Base-by-base conservation (phyloP, 2,888 invertebrate species). In the Trichogramma dendrolimi region DNA sequence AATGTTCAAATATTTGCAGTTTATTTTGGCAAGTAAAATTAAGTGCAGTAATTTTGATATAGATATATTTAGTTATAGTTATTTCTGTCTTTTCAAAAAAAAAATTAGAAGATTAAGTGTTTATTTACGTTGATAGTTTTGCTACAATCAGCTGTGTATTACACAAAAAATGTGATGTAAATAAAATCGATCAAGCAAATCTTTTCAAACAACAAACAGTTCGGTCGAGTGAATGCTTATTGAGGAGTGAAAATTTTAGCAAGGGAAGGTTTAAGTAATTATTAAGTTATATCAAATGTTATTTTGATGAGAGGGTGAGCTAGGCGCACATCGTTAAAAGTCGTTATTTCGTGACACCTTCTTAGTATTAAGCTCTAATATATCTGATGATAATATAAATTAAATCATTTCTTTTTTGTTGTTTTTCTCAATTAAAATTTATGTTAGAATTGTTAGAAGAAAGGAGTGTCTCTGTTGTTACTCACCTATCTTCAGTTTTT, bases 291-390 rank as follows among this genome's bases (percentile, higher is more conserved):
- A 65, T 65, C 66, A 68, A 70, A 69, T 69, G 68, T 70, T 62
- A 60, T 69, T 61, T 64, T 59, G 53, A 58, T 50, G 38, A 55
- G 52, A 49, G 50, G 41, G 48, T 61, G 55, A 61, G 58, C 61
- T 63, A 49, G 58, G 39, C 11, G 49, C 50, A 53, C 50, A 55
- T 58, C 46, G 40, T 60, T 27, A 47, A 41, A 63, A 64, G 61
- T 67, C 61, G 66, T 71, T 70, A 71, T 68, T 70, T 64, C 68
- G 70, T 70, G 61, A 68, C 71, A 70, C 69, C 66, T 70, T 67
- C 69, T 70, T 74, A 74, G 71, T 70, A 71, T 72, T 72, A 71
- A 71, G 65, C 67, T 67, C 68, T 66, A 72, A 67, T 72, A 69
- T 68, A 70, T 71, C 71, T 70, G 65, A 65, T 67, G 60, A 68